Evolutionary conservation across 1,140 invertebrate species (phyloP), one percentile per base, ranked within the genome.

Genomic region (Pseudomyrmex dendroicus): DNA sequence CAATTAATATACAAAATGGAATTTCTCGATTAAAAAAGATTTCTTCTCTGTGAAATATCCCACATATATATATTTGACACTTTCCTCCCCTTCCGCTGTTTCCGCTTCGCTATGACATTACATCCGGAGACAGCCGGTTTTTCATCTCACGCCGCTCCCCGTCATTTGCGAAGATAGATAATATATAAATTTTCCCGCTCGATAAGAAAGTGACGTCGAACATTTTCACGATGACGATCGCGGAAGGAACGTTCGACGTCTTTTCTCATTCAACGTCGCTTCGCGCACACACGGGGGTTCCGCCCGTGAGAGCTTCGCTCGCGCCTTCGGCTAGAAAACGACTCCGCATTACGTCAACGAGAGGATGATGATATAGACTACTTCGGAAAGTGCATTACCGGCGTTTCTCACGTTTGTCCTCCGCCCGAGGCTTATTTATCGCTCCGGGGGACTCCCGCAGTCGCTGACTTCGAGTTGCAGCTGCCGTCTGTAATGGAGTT

Each of bases 331-430:
- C 66, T 59, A 54, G 46, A 59, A 59, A 61, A 80, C 54, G 76
- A 59, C 66, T 72, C 35, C 54, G 46, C 76, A 80, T 80, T 74
- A 80, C 35, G 76, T 80, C 76, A 80, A 80, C 54, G 66, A 70
- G 76, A 72, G 66, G 54, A 50, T 59, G 76, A 59, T 78, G 76
- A 80, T 80, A 80, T 80, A 70, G 66, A 80, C 54, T 72, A 80
- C 66, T 80, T 80, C 15, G 54, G 44, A 80, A 80, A 80, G 76
- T 72, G 66, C 76, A 80, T 80, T 80, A 80, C 76, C 56, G 66
- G 76, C 76, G 66, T 80, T 80, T 80, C 76, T 70, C 64, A 50
- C 76, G 76, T 80, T 80, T 80, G 76, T 80, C n/a, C 76, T 44
- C 8, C 46, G 15, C 76, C 76, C 8, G 15, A 25, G 54, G 76